Conservation (phyloP, 2,113 vertebrate genomes). For the Dendrocopos noguchii region DNA sequence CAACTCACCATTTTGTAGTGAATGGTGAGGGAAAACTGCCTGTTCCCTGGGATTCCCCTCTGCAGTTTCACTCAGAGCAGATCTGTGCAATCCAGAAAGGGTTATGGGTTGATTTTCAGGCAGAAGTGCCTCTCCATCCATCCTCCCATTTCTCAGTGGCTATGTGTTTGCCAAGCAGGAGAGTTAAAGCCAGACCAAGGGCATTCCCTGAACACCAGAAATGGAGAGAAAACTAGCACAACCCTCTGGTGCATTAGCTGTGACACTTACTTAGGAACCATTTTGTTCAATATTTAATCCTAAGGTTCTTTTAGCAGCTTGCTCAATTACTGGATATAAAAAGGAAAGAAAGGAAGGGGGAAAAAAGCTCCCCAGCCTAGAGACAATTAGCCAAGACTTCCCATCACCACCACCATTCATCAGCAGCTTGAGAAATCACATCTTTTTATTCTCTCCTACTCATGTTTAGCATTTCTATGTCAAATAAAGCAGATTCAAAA, state of each 20-base stretch:
- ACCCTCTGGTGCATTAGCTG: background rate
- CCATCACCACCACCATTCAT: background rate
- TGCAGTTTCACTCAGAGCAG: background rate
- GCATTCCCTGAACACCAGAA: background rate
- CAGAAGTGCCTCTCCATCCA: background rate
- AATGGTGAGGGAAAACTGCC: background rate
- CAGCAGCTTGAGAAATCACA: background rate
- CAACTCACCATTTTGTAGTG: background rate
- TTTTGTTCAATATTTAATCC: slow-evolving; percentile 29
- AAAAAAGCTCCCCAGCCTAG: background rate
- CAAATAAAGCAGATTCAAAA: background rate
- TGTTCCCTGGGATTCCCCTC: background rate
- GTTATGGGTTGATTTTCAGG: background rate
- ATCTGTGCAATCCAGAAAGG: background rate
- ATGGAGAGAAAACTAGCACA: background rate
- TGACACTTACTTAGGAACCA: background rate
- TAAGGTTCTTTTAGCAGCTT: background rate
- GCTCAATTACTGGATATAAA: background rate
- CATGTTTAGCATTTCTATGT: background rate
- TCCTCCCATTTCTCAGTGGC: background rate
- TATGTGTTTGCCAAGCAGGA: background rate
- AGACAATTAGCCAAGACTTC: background rate
- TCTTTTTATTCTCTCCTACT: background rate
- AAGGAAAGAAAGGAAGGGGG: background rate
- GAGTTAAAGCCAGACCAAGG: background rate